phyloP scores from a whole-genome alignment of 2,113 vertebrate genomes.

The Pangasianodon hypophthalmus region DNA sequence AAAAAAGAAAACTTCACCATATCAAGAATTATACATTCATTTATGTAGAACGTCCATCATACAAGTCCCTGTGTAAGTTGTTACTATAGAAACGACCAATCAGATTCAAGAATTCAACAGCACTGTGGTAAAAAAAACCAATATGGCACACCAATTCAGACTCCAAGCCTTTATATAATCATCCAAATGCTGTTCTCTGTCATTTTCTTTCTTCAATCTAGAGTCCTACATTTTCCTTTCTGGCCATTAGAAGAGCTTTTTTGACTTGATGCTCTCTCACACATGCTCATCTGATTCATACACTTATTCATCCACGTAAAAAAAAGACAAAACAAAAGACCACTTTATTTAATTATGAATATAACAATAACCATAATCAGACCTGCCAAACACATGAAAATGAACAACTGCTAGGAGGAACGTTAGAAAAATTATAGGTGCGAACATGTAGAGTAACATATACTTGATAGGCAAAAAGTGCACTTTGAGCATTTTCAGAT shows the following conservation, averaged over 20 bases:
- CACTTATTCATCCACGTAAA: constrained; percentile 31
- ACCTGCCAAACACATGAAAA: constrained; percentile 32
- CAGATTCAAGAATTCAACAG: not conserved
- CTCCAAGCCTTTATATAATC: not conserved
- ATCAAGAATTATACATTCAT: not conserved
- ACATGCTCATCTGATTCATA: constrained; percentile 31
- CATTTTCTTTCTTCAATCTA: not conserved
- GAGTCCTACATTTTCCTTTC: not conserved
- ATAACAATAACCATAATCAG: constrained; percentile 15
- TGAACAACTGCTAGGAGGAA: constrained; percentile 44
- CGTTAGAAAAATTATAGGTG: constrained; percentile 44
- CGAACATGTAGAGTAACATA: constrained; percentile 45
- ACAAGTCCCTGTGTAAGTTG: not conserved
- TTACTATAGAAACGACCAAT: constrained; percentile 11
- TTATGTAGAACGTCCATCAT: not conserved
- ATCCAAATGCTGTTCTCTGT: not conserved
- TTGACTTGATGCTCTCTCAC: constrained; percentile 10
- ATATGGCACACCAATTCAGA: not conserved
- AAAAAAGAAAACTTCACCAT: not conserved
- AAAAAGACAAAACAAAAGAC: constrained; percentile 27
- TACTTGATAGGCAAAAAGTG: constrained; percentile 32
- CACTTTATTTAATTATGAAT: constrained; percentile 23
- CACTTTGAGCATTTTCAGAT: constrained; percentile 19
- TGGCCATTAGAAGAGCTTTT: not conserved
- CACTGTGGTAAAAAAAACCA: not conserved